phyloP scores from a whole-genome alignment of 2,797 vertebrate genomes.

The Balearica regulorum region DNA sequence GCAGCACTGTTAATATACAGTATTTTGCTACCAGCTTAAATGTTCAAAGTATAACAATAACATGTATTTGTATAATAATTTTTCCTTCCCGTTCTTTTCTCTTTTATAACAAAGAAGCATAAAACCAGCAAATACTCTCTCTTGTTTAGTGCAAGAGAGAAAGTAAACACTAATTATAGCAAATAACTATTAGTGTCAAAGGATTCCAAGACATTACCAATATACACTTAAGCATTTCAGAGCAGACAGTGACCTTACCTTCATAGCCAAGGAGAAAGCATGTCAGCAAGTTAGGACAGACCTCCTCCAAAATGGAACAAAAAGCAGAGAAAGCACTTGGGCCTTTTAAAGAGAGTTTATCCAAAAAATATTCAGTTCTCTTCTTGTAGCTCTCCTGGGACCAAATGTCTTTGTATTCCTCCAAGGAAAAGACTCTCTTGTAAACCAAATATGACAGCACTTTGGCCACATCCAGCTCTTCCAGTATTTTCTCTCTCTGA shows the following conservation, averaged over 20 bases:
- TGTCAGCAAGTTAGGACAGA: conserved; percentile 87
- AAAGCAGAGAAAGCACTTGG: conserved; percentile 84
- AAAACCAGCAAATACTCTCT: not conserved
- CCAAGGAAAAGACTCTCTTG: conserved; percentile 85
- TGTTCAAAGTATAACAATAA: not conserved
- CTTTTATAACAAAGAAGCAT: not conserved
- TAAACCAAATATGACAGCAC: conserved; percentile 86
- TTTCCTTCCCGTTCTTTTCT: not conserved
- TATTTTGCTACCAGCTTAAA: not conserved
- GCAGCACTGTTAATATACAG: not conserved
- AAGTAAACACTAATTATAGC: conserved; percentile 69
- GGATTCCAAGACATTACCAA: conserved; percentile 55
- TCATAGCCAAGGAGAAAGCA: conserved; percentile 86
- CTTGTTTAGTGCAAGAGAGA: conserved; percentile 15
- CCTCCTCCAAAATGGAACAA: conserved; percentile 87
- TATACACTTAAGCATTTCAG: conserved; percentile 55
- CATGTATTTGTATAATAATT: not conserved
- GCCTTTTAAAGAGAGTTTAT: conserved; percentile 85
- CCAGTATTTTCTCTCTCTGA: conserved; percentile 81
- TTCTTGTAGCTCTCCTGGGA: conserved; percentile 76
- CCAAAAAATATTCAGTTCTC: conserved; percentile 82
- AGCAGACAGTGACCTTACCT: conserved; percentile 78
- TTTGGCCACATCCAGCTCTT: conserved; percentile 81
- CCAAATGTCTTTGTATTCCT: conserved; percentile 87
- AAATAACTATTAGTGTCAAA: conserved; percentile 54